phyloP scores from a whole-genome alignment of 1,140 invertebrate genomes.

The Diachasmimorpha longicaudata region DNA sequence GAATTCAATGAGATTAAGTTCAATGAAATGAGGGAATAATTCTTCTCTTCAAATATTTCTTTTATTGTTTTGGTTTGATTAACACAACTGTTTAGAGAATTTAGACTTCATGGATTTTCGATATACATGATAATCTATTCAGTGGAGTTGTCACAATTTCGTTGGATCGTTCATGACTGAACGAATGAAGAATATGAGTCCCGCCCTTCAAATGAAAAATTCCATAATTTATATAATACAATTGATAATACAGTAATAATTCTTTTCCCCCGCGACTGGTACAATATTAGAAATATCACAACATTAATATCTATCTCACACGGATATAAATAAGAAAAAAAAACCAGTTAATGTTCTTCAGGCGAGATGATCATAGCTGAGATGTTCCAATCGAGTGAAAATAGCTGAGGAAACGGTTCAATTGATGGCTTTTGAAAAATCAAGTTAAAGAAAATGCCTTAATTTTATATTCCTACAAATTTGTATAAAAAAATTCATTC shows the following conservation, averaged over 20 bases:
- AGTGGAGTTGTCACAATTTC: background rate
- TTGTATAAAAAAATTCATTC: background rate
- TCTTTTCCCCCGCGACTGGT: slow-evolving; percentile 37
- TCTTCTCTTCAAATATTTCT: too few species aligned
- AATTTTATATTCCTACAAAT: background rate
- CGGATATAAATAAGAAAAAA: slow-evolving; percentile 28
- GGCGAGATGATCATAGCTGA: too few species aligned
- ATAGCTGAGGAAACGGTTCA: too few species aligned
- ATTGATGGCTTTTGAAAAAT: too few species aligned
- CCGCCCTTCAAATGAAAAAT: background rate
- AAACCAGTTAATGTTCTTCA: background rate
- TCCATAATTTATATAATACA: slow-evolving; percentile 39
- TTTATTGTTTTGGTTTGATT: too few species aligned
- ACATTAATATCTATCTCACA: slow-evolving; percentile 49
- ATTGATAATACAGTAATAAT: slow-evolving; percentile 48
- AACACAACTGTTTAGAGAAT: slow-evolving; percentile 1
- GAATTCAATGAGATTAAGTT: too few species aligned
- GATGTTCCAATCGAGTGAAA: too few species aligned
- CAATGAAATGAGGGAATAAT: background rate
- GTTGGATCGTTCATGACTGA: background rate
- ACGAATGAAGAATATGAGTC: background rate
- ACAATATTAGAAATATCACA: slow-evolving; percentile 62
- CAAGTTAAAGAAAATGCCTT: background rate
- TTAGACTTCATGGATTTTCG: background rate
- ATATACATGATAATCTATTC: too few species aligned